Evolutionary conservation across 2,113 vertebrate genomes (phyloP).

Genomic region (Columba livia): DNA sequence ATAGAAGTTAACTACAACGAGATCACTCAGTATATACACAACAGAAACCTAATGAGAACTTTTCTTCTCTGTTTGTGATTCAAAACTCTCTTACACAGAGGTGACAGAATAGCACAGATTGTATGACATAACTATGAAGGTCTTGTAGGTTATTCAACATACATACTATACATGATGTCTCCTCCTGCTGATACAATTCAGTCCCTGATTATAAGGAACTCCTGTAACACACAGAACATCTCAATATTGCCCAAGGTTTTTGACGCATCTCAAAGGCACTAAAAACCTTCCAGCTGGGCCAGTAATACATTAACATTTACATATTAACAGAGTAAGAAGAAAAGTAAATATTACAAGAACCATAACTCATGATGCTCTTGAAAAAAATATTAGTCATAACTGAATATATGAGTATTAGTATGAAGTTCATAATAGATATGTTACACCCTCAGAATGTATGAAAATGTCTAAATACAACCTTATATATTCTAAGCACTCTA

Average conservation of each 20-base stretch:
- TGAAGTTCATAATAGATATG: not conserved
- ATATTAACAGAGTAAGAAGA: not conserved
- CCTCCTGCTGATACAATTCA: not conserved
- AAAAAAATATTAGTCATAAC: not conserved
- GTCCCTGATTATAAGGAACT: not conserved
- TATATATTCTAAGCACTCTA: not conserved
- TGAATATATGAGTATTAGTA: not conserved
- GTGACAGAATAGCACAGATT: not conserved
- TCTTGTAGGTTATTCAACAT: not conserved
- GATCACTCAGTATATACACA: not conserved
- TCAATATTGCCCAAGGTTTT: not conserved
- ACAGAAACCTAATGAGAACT: not conserved
- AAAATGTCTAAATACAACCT: slow-evolving; percentile 1
- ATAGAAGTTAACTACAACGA: not conserved
- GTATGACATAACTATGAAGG: not conserved
- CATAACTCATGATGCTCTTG: not conserved
- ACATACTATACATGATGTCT: not conserved
- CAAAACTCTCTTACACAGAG: not conserved
- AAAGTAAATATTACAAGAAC: not conserved
- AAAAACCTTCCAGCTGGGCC: not conserved
- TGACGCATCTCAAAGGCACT: not conserved
- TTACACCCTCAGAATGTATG: not conserved
- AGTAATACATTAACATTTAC: not conserved
- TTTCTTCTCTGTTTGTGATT: not conserved
- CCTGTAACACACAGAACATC: not conserved